Base-by-base conservation (phyloP, 1,140 invertebrate genomes). In the Drosophila aff. region DNA sequence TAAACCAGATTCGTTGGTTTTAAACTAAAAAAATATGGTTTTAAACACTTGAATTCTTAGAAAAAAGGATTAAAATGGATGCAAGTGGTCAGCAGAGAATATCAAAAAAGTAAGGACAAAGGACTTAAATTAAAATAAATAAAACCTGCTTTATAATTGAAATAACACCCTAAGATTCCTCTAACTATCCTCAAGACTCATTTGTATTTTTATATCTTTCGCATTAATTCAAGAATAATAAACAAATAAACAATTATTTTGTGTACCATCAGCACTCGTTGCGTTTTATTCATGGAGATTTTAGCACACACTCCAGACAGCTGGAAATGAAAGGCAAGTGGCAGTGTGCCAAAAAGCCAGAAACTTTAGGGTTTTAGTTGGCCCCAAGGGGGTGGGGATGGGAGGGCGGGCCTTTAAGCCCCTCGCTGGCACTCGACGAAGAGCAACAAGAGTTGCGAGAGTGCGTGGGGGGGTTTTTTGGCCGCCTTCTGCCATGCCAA, bases 251-350 rank as follows among this genome's bases (percentile, higher is more conserved):
- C 52, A 72, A 84, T 69, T 61, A 61, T 36, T 63, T 82, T 38
- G 49, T 49, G 28, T 36, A 47, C 31, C 43, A 43, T 13, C 28
- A 21, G 38, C 31, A 28, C 47, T 69, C 36, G 44, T 28, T 15
- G 36, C 21, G 28, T 73, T 52, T 73, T 74, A 73, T 74, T 74
- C 68, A 74, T 74, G 41, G 38, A 33, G 68, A 73, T 74, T 74
- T 73, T 38, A 74, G 68, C 67, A 72, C 68, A 16, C 59, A 66
- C 62, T 76, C 55, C 47, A 78, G 64, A 77, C 74, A 82, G 61
- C 82, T 84, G 82, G 21, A 75, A 78, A 53, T 84, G 81, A 84
- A 86, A 82, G 72, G 71, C 79, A 73, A 87, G 71, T 87, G 83
- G 83, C 79, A 79, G 79, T 71, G 75, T 83, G 80, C 79, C 84